A percentile compares a stretch with the other conserved stretches of the same genome.
phyloP scores from a whole-genome alignment of 2,888 invertebrate species.

The Drosophila nigricruria region DNA sequence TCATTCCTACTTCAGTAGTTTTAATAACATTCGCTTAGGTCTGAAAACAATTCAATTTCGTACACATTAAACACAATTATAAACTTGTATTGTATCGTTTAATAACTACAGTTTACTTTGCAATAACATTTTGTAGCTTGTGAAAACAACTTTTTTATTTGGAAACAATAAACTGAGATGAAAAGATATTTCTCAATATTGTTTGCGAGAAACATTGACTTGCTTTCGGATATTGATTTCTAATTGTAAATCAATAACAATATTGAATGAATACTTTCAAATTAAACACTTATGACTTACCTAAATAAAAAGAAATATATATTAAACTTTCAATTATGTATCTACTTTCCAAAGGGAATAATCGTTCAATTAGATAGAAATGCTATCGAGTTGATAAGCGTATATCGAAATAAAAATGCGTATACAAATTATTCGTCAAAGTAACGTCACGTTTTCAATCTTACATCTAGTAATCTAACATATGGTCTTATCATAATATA shows the following conservation, averaged over 20 bases:
- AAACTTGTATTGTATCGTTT: not conserved
- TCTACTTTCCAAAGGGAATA: constrained; percentile 60
- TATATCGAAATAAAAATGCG: constrained; percentile 7
- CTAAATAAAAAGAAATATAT: constrained; percentile 70
- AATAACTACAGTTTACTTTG: constrained; percentile 1
- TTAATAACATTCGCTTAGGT: constrained; percentile 64
- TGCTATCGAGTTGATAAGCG: constrained; percentile 31
- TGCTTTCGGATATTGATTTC: not conserved
- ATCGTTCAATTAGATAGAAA: constrained; percentile 46
- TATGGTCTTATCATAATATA: not conserved
- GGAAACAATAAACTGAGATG: constrained; percentile 1
- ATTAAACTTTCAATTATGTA: constrained; percentile 73
- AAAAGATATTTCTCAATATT: constrained; percentile 5
- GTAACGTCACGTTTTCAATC: constrained; percentile 9
- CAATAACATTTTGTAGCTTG: not conserved
- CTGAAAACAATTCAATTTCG: constrained; percentile 36
- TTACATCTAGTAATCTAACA: too few species aligned
- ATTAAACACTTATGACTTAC: constrained; percentile 45
- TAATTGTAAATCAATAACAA: not conserved
- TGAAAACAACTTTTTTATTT: constrained; percentile 8
- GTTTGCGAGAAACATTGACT: not conserved
- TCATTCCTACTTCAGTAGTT: constrained; percentile 88
- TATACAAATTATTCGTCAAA: constrained; percentile 4
- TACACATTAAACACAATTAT: not conserved
- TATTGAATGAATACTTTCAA: constrained; percentile 5